A percentile compares a stretch with the other conserved stretches of the same genome.
Conservation (phyloP, 2,888 invertebrate genomes). For the Petrophora chlorosata region DNA sequence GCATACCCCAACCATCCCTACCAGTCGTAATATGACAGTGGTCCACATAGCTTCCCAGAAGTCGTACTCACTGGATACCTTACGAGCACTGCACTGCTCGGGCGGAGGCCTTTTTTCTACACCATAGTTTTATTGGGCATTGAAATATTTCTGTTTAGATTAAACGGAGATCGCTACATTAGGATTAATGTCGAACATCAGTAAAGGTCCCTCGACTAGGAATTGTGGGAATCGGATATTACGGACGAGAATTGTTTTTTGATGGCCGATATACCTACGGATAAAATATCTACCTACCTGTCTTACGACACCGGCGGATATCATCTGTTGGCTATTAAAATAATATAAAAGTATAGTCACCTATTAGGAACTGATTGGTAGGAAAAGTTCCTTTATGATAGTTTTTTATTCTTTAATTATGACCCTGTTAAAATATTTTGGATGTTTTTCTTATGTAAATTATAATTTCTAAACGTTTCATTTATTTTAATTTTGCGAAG, state of each 20-base stretch:
- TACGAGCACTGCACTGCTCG: conserved; percentile 68
- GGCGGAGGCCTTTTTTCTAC: conserved; percentile 65
- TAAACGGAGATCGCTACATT: conserved; percentile 79
- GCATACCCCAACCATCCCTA: conserved; percentile 57
- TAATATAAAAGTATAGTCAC: conserved; percentile 30
- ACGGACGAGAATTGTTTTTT: conserved; percentile 50
- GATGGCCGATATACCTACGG: conserved; percentile 43
- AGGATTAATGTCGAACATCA: conserved; percentile 82
- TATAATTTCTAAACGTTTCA: too few relatives aligned
- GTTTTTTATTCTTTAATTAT: conserved; percentile 12
- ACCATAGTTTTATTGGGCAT: conserved; percentile 78
- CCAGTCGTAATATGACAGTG: conserved; percentile 79
- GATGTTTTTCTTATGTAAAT: neutral
- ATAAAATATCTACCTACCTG: conserved; percentile 49
- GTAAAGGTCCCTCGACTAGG: conserved; percentile 63
- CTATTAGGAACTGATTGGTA: conserved; percentile 28
- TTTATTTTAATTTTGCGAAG: too few relatives aligned
- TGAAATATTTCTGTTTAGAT: conserved; percentile 82
- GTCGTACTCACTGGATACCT: conserved; percentile 77
- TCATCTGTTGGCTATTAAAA: conserved; percentile 39
- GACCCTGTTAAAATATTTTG: neutral
- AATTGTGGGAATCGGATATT: conserved; percentile 58
- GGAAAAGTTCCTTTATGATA: conserved; percentile 9
- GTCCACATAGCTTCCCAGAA: conserved; percentile 77
- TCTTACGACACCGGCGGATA: conserved; percentile 39